phyloP scores from a whole-genome alignment of 2,797 vertebrate genomes.

The Astyanax mexicanus region DNA sequence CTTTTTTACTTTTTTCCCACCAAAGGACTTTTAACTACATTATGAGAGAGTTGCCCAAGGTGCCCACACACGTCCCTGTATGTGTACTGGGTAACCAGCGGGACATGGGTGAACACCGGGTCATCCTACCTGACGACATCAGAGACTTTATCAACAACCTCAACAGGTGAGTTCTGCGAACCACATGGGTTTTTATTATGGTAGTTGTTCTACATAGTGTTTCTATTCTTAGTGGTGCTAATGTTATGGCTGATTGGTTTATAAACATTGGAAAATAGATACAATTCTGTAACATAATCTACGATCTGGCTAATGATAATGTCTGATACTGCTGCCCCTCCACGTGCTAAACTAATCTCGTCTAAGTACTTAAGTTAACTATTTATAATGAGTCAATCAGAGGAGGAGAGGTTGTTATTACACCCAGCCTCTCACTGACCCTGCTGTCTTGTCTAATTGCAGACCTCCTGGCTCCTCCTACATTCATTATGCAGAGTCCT shows the following conservation, averaged over 20 bases:
- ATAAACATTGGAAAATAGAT: too few relatives aligned
- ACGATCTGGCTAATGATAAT: too few relatives aligned
- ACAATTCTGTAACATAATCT: too few relatives aligned
- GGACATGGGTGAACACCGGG: conserved; percentile 88
- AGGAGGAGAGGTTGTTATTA: not conserved
- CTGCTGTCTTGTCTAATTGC: conserved; percentile 24
- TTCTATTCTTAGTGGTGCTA: too few relatives aligned
- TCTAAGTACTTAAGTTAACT: not conserved
- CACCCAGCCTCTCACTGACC: conserved; percentile 26
- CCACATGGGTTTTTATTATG: not conserved
- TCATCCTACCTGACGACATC: conserved; percentile 82
- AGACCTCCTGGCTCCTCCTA: conserved; percentile 86
- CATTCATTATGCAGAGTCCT: conserved; percentile 87
- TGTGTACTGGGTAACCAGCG: conserved; percentile 88
- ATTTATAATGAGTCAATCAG: conserved; percentile 7
- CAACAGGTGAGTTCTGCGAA: conserved; percentile 74
- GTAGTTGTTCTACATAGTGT: not conserved
- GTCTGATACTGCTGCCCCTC: not conserved
- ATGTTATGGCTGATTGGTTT: too few relatives aligned
- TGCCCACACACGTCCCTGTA: conserved; percentile 85
- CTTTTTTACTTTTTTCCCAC: conserved; percentile 6
- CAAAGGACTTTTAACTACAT: conserved; percentile 87
- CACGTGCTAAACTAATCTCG: not conserved
- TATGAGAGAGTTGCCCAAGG: conserved; percentile 85
- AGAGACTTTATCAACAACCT: conserved; percentile 80